Evolutionary conservation across 1,140 invertebrate genomes (phyloP), one percentile per base, ranked within the genome.

Genomic region (Nixonia krombeini): DNA sequence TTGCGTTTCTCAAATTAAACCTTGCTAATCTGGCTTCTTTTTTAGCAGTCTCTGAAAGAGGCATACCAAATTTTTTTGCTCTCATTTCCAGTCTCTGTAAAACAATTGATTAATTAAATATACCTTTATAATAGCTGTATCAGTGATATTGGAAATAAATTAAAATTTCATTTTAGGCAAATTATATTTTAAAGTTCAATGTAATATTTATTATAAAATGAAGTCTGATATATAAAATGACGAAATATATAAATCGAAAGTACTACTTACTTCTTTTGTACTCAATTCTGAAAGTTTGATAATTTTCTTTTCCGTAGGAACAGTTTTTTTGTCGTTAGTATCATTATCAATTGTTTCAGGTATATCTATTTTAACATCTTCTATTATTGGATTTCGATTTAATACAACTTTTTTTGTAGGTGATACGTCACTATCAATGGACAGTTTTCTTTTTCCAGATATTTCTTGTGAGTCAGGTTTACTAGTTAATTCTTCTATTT

Each of bases 31-130:
- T 87, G 1, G 87, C 90, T 75, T 89, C 87, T 82, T 90, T 93
- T 59, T 88, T 88, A 41, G 89, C 87, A 45, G 85, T 70, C 31
- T 90, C 85, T 31, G 88, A 84, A 2, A 87, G 63, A 3, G 88
- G 84, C n/a, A 91, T 76, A 17, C 92, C 92, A 86, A 94, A 94
- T 73, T 93, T 90, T 74, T 93, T 93, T 1, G 92, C 92, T 70
- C 92, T 87, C 87, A 93, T 87, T 79, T 93, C 91, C 40, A 93
- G 72, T 46, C 91, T 87, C 76, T 88, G 50, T 46, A 76, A 71
- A 56, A 73, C 53, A 47, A 1, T 25, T 17, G 2, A 21, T 6
- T 58, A 65, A 66, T 59, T 50, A 45, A 37, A 46, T 64, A 31
- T 6, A 15, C 16, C 21, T 21, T n/a, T n/a, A n/a, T n/a, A n/a